phyloP scores from a whole-genome alignment of 1,140 invertebrate species.

The Pseudomyrmex flavicornis region DNA sequence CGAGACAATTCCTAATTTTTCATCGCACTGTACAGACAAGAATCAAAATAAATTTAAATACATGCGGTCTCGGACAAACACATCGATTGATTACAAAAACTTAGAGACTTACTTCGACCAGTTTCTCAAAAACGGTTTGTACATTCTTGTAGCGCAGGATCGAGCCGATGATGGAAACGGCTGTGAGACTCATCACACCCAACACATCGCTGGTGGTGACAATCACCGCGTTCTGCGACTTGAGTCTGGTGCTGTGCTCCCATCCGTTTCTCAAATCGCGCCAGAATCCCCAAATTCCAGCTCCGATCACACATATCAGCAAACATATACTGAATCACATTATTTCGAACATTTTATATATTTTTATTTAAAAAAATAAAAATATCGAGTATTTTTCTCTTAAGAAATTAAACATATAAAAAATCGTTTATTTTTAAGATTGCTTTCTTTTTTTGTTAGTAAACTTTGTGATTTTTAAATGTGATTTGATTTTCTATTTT shows the following conservation, averaged over 20 bases:
- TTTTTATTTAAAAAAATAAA: neutral
- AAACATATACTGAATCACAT: constrained; percentile 66
- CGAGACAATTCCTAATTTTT: constrained; percentile 69
- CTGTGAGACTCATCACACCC: constrained; percentile 75
- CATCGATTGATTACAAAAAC: no score
- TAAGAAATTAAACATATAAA: neutral
- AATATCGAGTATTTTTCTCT: neutral
- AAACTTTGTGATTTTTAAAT: neutral
- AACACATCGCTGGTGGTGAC: constrained; percentile 80
- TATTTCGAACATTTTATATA: constrained; percentile 20
- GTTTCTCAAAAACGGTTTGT: constrained; percentile 74
- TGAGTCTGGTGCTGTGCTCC: constrained; percentile 81
- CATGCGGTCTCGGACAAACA: neutral
- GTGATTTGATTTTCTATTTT: neutral
- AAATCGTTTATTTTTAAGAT: neutral
- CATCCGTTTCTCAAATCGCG: constrained; percentile 82
- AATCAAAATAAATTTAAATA: neutral
- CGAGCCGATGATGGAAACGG: constrained; percentile 73
- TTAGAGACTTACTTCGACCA: constrained; percentile 75
- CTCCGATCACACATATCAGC: constrained; percentile 64
- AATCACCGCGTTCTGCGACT: constrained; percentile 79
- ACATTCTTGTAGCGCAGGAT: constrained; percentile 78
- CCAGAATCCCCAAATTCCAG: constrained; percentile 79
- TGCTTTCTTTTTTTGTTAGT: neutral
- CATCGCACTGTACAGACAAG: constrained; percentile 73